Evolutionary conservation across 2,113 vertebrate genomes (phyloP).

Genomic region (Paralichthys olivaceus): DNA sequence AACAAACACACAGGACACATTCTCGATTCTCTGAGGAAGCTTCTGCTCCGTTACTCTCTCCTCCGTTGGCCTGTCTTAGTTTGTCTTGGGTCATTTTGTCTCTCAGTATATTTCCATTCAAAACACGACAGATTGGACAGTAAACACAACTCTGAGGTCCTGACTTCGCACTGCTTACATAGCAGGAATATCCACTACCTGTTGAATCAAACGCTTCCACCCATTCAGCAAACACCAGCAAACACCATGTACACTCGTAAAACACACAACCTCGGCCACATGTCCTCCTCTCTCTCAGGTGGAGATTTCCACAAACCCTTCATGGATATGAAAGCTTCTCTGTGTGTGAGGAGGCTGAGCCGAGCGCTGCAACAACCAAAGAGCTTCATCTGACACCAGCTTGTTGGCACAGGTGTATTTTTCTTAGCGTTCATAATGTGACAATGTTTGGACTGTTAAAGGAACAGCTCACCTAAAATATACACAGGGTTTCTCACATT

Average conservation of each 20-base stretch:
- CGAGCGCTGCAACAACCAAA: neutral
- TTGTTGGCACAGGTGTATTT: conserved; percentile 32
- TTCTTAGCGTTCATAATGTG: neutral
- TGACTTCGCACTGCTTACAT: conserved; percentile 19
- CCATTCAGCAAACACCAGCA: conserved; percentile 45
- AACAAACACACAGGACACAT: neutral
- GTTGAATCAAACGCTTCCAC: conserved; percentile 56
- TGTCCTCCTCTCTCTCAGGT: neutral
- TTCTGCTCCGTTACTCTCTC: too few relatives aligned
- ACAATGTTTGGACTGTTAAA: conserved; percentile 20
- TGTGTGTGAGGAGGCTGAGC: neutral
- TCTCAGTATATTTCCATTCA: conserved; percentile 50
- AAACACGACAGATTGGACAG: neutral
- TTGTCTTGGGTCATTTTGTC: neutral
- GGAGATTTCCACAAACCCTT: conserved; percentile 36
- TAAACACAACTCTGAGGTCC: conserved; percentile 25
- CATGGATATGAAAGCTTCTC: neutral
- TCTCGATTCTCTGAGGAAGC: too few relatives aligned
- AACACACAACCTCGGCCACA: neutral
- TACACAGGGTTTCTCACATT: too few relatives aligned
- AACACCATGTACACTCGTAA: neutral
- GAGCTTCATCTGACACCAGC: neutral
- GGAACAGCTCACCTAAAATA: conserved; percentile 4
- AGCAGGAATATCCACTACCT: conserved; percentile 20
- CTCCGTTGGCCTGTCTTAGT: too few relatives aligned